Percentiles rank a stretch among this genome's conserved stretches.
phyloP scores from a whole-genome alignment of 2,113 vertebrate species.

The Hepsetus odoe region DNA sequence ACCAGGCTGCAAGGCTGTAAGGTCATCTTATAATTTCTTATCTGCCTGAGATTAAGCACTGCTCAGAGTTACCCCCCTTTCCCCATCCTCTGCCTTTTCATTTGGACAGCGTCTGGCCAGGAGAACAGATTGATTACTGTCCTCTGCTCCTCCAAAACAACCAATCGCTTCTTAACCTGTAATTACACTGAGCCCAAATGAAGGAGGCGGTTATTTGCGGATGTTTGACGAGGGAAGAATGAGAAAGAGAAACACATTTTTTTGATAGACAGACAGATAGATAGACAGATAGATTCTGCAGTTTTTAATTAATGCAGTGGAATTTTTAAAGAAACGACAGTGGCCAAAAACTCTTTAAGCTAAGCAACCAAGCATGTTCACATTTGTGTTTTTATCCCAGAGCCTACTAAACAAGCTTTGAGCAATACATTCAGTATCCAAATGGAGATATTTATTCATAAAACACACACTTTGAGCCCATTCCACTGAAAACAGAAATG shows the following conservation, averaged over 20 bases:
- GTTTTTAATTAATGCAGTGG: background rate
- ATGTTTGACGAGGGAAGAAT: background rate
- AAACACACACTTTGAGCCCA: background rate
- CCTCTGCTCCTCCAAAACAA: slow-evolving; percentile 73
- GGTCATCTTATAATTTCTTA: slow-evolving; percentile 78
- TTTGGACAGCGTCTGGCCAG: slow-evolving; percentile 68
- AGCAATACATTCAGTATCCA: background rate
- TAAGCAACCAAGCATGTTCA: background rate
- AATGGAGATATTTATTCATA: slow-evolving; percentile 2
- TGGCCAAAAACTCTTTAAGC: background rate
- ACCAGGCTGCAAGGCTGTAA: slow-evolving; percentile 75
- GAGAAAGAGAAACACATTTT: background rate
- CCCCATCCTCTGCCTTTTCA: slow-evolving; percentile 65
- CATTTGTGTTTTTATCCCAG: background rate
- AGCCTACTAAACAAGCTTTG: background rate
- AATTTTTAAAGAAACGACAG: background rate
- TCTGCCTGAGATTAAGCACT: slow-evolving; percentile 59
- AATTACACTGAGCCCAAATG: slow-evolving; percentile 56
- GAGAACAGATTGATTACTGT: slow-evolving; percentile 77
- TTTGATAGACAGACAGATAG: slow-evolving; percentile 18
- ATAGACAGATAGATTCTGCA: background rate
- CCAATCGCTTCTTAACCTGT: slow-evolving; percentile 74
- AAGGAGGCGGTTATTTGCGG: slow-evolving; percentile 27
- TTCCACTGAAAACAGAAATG: background rate
- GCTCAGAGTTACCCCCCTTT: slow-evolving; percentile 68